These are phyloP conservation scores for Pseudorasbora parva DNA, from an alignment of 2,113 vertebrate genomes.

Conservation along the genomic window DNA sequence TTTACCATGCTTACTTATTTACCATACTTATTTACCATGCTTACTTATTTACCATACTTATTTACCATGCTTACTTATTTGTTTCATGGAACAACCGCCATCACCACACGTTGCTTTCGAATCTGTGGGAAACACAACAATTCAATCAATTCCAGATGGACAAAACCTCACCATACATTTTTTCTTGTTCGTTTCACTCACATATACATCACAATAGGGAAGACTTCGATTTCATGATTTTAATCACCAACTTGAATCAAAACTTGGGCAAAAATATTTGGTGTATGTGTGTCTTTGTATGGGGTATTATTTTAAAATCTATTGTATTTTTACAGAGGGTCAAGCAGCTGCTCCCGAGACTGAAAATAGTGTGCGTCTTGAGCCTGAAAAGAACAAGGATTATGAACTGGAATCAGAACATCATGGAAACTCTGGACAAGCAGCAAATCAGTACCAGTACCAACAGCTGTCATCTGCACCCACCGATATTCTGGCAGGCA, in stretches of 20 bases:
- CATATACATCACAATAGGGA: no score
- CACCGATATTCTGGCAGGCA: neutral
- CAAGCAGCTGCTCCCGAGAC: neutral
- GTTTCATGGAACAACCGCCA: no score
- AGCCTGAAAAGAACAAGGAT: neutral
- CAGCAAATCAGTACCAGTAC: neutral
- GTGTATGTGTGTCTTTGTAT: neutral
- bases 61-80: no score
- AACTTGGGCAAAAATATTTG: neutral
- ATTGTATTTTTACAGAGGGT: constrained; percentile 9
- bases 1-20: no score
- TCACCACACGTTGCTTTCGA: no score
- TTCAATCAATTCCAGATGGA: neutral
- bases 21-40: no score
- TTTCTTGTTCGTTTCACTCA: no score
- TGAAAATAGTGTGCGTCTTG: neutral
- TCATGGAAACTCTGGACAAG: neutral
- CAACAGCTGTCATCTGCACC: neutral
- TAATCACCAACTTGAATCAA: neutral
- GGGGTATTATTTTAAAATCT: neutral
- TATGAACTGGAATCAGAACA: neutral
- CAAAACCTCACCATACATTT: no score
- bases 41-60: no score
- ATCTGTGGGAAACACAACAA: no score
- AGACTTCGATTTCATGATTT: no score